phyloP scores from a whole-genome alignment of 2,797 vertebrate species.

The Synanceia verrucosa region DNA sequence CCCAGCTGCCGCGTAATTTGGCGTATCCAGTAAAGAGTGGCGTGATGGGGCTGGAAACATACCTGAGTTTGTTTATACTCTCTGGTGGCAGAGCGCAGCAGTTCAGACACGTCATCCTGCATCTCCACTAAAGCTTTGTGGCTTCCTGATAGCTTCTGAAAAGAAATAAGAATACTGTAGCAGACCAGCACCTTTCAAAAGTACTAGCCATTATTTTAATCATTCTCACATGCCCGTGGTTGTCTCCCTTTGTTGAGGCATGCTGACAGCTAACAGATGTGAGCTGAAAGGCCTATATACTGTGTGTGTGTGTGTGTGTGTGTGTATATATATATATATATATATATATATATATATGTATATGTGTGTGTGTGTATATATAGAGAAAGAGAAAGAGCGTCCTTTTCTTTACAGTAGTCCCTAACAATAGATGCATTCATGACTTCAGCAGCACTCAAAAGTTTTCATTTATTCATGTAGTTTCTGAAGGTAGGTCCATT shows the following conservation, averaged over 20 bases:
- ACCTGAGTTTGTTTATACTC: slow-evolving; percentile 92
- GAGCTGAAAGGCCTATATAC: slow-evolving; percentile 21
- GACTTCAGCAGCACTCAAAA: slow-evolving; percentile 51
- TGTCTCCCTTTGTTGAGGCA: slow-evolving; percentile 12
- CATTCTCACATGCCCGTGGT: background rate
- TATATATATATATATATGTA: too few species aligned
- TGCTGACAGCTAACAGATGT: slow-evolving; percentile 17
- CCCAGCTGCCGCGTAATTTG: background rate
- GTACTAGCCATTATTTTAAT: slow-evolving; percentile 15
- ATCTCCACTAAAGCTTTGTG: slow-evolving; percentile 98
- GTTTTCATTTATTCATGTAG: slow-evolving; percentile 72
- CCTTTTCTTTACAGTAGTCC: slow-evolving; percentile 23
- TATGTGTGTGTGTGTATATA: too few species aligned
- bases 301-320: too few species aligned
- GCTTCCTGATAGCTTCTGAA: slow-evolving; percentile 94
- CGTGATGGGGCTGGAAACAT: slow-evolving; percentile 30
- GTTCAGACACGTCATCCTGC: slow-evolving; percentile 92
- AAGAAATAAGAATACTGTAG: slow-evolving; percentile 31
- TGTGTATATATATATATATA: too few species aligned
- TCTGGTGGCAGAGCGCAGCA: slow-evolving; percentile 86
- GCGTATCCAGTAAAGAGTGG: background rate
- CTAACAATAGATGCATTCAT: slow-evolving; percentile 44
- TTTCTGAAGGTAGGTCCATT: slow-evolving; percentile 36
- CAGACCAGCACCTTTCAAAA: slow-evolving; percentile 4
- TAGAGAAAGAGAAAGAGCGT: too few species aligned